Evolutionary conservation across 2,888 invertebrate genomes (phyloP), one percentile per base, ranked within the genome.

Genomic region (Fabriciana adippe): DNA sequence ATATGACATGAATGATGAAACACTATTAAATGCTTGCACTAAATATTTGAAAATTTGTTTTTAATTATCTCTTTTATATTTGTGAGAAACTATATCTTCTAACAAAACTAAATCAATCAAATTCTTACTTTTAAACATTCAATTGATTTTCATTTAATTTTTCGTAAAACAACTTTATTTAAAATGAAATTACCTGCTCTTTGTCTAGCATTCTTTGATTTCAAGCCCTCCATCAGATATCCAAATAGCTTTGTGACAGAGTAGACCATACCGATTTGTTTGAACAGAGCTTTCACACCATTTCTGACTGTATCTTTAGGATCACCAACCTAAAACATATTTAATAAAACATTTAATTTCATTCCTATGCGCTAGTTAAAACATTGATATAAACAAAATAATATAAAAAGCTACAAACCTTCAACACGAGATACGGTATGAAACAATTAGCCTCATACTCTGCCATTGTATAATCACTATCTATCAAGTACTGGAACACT

Each of bases 191-290:
- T 80, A 95, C 96, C 96, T 78, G 98, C 97, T 80, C 99, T 94
- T 85, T 99, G 99, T 54, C 99, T 94, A 0, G 99, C 97, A 87
- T 99, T 99, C 88, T 99, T 99, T 0, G 99, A 98, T 82, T 98
- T 98, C 15, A 99, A 89, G 1, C 99, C 99, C 77, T 99, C 99
- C 96, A 99, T 97, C 18, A 99, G 93, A 77, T 96, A 97, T 0
- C 95, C 94, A 81, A 98, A 99, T 73, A 99, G 93, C 86, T 98
- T 98, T 71, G 96, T 96, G 47, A 97, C 96, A 0, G 98, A 96
- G 89, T 97, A 98, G 8, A 99, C 95, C 6, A 95, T 93, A 74
- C 96, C 96, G 63, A 99, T 96, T 86, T 96, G 96, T 76, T 96
- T 96, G 77, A 99, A 95, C 4, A 99, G 93, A 1, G 95, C 94